These are phyloP conservation scores for Drosophila ironensis DNA, from an alignment of 1,140 invertebrate genomes.

Conservation along the genomic window DNA sequence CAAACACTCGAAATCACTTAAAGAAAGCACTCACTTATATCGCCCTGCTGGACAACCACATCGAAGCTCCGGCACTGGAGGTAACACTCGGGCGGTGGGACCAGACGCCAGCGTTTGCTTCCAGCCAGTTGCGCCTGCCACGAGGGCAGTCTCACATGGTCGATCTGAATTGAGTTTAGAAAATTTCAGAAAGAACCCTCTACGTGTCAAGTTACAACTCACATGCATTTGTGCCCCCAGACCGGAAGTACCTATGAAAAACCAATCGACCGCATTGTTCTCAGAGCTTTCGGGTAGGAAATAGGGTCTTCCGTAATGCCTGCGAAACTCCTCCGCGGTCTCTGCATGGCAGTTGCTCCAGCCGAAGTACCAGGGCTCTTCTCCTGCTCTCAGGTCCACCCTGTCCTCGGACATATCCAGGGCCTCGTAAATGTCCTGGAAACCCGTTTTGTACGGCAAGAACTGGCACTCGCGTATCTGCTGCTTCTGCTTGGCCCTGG, in stretches of 20 bases:
- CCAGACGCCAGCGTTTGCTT: conserved; percentile 92
- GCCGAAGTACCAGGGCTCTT: conserved; percentile 92
- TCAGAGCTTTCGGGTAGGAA: conserved; percentile 93
- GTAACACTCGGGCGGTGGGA: conserved; percentile 94
- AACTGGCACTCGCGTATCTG: conserved; percentile 90
- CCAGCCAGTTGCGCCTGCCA: conserved; percentile 97
- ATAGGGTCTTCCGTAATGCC: conserved; percentile 92
- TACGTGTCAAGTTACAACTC: conserved; percentile 64
- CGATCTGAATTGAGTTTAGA: conserved; percentile 86
- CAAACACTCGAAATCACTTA: not conserved
- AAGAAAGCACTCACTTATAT: conserved; percentile 89
- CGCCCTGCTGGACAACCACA: conserved; percentile 90
- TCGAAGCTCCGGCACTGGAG: conserved; percentile 87
- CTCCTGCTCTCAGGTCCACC: conserved; percentile 84
- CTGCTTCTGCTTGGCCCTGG: conserved; percentile 83
- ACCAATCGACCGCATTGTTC: conserved; percentile 94
- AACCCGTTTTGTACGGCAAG: conserved; percentile 94
- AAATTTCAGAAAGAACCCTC: not conserved
- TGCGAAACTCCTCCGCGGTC: conserved; percentile 88
- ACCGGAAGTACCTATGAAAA: conserved; percentile 97
- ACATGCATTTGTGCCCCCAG: conserved; percentile 97
- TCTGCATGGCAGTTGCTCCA: conserved; percentile 96
- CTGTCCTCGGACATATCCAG: conserved; percentile 89
- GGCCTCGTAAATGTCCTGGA: conserved; percentile 87
- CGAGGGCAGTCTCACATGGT: conserved; percentile 94